Conservation (phyloP, 2,888 invertebrate species). For the Hypselothyrea guttata region DNA sequence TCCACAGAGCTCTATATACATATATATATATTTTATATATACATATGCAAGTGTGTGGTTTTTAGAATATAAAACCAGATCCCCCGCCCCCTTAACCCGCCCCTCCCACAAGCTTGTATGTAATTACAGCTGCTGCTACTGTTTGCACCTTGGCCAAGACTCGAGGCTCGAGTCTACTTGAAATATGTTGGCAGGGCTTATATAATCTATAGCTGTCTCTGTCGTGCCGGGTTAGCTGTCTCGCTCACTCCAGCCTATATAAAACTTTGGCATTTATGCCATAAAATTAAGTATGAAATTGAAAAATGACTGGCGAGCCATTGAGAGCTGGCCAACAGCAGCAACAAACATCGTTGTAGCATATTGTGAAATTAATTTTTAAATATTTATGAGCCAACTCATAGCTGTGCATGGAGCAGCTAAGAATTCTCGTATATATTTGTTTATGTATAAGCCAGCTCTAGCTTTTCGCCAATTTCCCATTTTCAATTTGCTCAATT, state of each 20-base stretch:
- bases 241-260: too few relatives aligned
- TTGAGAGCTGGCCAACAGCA: conserved; percentile 9
- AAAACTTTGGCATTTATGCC: conserved; percentile 70
- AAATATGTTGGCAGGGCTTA: conserved; percentile 68
- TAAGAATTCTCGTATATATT: conserved; percentile 51
- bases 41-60: conserved; percentile 57
- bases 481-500: conserved; percentile 70
- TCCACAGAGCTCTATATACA: too few relatives aligned
- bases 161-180: conserved; percentile 29
- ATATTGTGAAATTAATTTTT: conserved; percentile 80
- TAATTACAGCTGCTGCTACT: conserved; percentile 58
- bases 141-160: conserved; percentile 60
- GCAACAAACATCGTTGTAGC: conserved; percentile 8
- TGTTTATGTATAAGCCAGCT: conserved; percentile 39
- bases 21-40: too few relatives aligned
- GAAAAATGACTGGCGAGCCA: conserved; percentile 66
- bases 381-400: conserved; percentile 75
- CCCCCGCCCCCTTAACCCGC: not conserved
- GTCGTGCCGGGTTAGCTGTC: too few relatives aligned
- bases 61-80: conserved; percentile 59
- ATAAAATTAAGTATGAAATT: conserved; percentile 78
- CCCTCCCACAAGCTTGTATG: conserved; percentile 36
- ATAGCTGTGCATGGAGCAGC: conserved; percentile 33
- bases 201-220: conserved; percentile 35
- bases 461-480: not conserved